Evolutionary conservation across 2,113 vertebrate genomes (phyloP).

Genomic region (Centropus unirufus): DNA sequence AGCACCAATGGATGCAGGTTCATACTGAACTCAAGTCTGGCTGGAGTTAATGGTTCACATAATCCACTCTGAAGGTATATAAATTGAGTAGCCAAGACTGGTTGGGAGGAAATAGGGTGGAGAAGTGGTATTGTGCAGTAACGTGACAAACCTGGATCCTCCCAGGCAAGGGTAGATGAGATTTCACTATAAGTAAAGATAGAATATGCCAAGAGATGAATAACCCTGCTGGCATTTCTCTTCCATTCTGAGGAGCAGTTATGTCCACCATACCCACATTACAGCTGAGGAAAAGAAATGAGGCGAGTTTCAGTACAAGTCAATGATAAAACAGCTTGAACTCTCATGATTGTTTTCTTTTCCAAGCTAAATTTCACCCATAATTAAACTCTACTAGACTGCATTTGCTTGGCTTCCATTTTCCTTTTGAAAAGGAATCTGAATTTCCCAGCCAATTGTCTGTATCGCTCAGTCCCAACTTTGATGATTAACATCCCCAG

Average conservation of each 20-base stretch:
- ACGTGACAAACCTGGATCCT: neutral
- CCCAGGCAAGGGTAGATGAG: neutral
- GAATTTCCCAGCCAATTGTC: constrained; percentile 48
- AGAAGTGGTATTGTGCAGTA: neutral
- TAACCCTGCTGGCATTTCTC: neutral
- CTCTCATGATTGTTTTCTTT: constrained; percentile 3
- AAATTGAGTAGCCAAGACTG: neutral
- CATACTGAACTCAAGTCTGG: neutral
- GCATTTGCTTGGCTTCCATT: constrained; percentile 28
- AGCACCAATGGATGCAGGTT: accelerated
- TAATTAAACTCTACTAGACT: constrained; percentile 34
- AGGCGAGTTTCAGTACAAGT: neutral
- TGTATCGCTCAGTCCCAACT: constrained; percentile 37
- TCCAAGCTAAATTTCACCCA: constrained; percentile 49
- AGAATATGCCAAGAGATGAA: neutral
- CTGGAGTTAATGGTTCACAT: neutral
- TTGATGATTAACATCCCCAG: constrained; percentile 26
- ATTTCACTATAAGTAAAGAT: neutral
- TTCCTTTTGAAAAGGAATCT: constrained; percentile 46
- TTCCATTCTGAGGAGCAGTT: neutral
- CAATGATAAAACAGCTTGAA: neutral
- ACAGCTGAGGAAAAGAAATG: neutral
- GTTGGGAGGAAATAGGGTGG: neutral
- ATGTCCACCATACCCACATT: accelerated
- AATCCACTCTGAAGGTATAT: no score